Evolutionary conservation across 2,113 vertebrate species (phyloP), one percentile per base, ranked within the genome.

Genomic region (Xyliphius kryptos): DNA sequence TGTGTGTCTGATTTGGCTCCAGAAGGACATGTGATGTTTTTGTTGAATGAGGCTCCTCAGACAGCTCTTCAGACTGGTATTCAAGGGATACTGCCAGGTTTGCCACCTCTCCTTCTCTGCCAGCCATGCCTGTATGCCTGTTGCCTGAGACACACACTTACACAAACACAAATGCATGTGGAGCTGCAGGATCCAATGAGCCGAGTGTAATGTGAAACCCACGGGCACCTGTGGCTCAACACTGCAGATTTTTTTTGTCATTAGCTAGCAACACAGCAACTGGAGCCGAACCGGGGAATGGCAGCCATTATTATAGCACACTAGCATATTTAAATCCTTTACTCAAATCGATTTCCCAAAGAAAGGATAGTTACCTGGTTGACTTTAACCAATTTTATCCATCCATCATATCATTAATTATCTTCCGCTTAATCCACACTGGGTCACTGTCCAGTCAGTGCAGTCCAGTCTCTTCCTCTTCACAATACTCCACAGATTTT

Each of bases 1-100:
- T 70, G 63, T 61, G 63, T 67, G 70, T 70, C 51, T 61, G 16
- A 77, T 71, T 72, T 76, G 73, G 74, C 67, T n/a, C 50, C 64
- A 66, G 32, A 66, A 38, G 32, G 55, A 57, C 55, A 58, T 50
- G 55, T 41, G 64, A 58, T 66, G 64, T 66, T 66, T 66, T 66
- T 66, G 63, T 57, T 66, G 63, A 66, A 51, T 3, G 54, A 40
- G 17, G 44, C 26, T 44, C 44, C 63, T 66, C 63, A n/a, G n/a
- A n/a, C n/a, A n/a, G n/a, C n/a, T n/a, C n/a, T 66, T 43, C 53
- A 66, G 63, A 66, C 55, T 58, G 54, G 36, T 57, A 66, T 66
- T 66, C 36, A 51, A 64, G 26, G 43, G 44, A 38, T 15, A 56
- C 14, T 57, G 63, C 63, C 63, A 66, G 63, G 63, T 57, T 37